These are phyloP conservation scores for Bombylius discolor DNA, from an alignment of 2,888 invertebrate genomes.

Conservation along the genomic window DNA sequence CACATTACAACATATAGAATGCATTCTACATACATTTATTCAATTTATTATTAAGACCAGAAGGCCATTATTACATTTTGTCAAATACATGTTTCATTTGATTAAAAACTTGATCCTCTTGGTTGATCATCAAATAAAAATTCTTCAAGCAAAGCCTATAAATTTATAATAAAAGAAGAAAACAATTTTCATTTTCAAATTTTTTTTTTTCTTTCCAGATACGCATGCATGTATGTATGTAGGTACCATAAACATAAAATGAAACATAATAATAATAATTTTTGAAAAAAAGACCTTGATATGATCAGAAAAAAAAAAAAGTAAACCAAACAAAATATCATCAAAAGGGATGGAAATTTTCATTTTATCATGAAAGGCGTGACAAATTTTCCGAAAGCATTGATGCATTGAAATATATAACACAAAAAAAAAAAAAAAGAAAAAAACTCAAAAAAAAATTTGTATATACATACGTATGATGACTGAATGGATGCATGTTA, in stretches of 20 bases:
- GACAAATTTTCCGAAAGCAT: conserved; percentile 4
- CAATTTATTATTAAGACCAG: neutral
- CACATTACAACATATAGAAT: too few relatives aligned
- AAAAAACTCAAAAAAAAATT: too few relatives aligned
- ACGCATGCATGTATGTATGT: too few relatives aligned
- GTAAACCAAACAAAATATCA: neutral
- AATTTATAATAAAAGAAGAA: too few relatives aligned
- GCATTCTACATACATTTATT: neutral
- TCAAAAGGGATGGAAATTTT: neutral
- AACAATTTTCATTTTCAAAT: too few relatives aligned
- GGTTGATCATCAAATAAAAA: neutral
- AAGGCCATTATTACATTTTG: neutral
- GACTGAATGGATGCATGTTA: neutral
- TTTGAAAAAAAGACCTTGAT: neutral
- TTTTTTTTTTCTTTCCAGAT: too few relatives aligned
- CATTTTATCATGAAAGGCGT: conserved; percentile 6
- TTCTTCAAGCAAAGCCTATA: too few relatives aligned
- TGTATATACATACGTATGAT: neutral
- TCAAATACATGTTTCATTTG: neutral
- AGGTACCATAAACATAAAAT: too few relatives aligned
- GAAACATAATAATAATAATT: neutral
- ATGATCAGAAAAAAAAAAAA: neutral
- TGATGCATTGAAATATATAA: neutral
- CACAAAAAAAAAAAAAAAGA: too few relatives aligned
- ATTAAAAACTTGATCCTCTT: neutral